Evolutionary conservation across 2,797 vertebrate species (phyloP).

Genomic region (Propithecus deckenii): DNA sequence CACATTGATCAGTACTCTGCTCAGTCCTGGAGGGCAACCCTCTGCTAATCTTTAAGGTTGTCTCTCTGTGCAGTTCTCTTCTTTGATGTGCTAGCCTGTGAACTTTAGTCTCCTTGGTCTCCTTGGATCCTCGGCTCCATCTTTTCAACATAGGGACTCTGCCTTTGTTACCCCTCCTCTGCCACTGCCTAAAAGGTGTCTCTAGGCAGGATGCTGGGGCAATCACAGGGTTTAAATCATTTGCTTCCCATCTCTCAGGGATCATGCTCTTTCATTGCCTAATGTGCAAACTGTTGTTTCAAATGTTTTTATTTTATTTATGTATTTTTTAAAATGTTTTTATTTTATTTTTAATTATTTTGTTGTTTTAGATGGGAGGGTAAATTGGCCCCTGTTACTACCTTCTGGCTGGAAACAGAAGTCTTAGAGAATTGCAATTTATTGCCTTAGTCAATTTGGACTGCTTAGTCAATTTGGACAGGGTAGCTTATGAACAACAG

Average conservation of each 20-base stretch:
- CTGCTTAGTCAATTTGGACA: background rate
- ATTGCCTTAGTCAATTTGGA: background rate
- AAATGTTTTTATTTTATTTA: background rate
- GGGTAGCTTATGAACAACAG: background rate
- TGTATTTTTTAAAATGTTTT: too few relatives aligned
- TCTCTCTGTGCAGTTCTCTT: background rate
- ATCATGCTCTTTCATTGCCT: background rate
- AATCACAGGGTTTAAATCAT: background rate
- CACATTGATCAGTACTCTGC: background rate
- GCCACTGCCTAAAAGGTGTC: too few relatives aligned
- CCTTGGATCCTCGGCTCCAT: background rate
- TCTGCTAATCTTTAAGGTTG: background rate
- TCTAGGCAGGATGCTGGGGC: too few relatives aligned
- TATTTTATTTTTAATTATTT: too few relatives aligned
- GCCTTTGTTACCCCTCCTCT: background rate
- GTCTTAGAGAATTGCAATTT: background rate
- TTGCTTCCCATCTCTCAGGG: background rate
- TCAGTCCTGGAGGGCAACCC: background rate
- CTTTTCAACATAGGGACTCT: background rate
- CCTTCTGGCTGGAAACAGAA: background rate
- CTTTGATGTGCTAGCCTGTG: too few relatives aligned
- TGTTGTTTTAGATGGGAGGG: background rate
- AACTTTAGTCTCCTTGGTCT: background rate
- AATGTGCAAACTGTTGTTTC: background rate
- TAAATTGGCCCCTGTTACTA: background rate